Conservation (phyloP, 92 coral and sea anemone genomes). For the Epizoanthus scotinus region DNA sequence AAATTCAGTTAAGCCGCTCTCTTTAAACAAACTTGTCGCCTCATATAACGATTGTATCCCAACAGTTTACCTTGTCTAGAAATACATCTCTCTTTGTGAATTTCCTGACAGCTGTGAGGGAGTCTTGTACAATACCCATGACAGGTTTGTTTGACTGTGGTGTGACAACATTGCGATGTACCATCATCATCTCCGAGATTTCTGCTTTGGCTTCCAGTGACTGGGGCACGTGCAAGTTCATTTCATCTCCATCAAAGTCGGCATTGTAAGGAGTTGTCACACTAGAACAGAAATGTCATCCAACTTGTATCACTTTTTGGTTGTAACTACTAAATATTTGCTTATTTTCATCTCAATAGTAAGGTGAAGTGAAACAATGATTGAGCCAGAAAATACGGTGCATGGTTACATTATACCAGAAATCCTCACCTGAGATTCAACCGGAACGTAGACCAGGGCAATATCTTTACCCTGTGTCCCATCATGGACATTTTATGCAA, state of each 20-base stretch:
- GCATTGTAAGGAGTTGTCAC: constrained; percentile 99
- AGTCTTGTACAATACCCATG: constrained; percentile 99
- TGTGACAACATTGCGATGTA: constrained; percentile 90
- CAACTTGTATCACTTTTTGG: no score
- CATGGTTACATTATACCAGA: neutral
- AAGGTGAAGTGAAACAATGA: neutral
- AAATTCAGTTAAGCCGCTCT: no score
- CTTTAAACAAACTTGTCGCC: no score
- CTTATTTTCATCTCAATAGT: no score
- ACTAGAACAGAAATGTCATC: constrained; percentile 44
- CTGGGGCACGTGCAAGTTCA: constrained; percentile 98
- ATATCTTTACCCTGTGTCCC: constrained; percentile 97
- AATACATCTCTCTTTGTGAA: constrained; percentile 96
- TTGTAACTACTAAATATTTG: no score
- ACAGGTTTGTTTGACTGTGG: constrained; percentile 99
- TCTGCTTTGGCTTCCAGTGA: constrained; percentile 97
- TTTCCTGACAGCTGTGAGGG: constrained; percentile 93
- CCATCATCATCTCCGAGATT: constrained; percentile 98
- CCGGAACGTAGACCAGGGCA: constrained; percentile 99
- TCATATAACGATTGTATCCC: no score
- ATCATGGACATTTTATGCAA: constrained; percentile 99
- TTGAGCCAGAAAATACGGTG: neutral
- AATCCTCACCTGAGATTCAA: constrained; percentile 88
- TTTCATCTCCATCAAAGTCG: constrained; percentile 99
- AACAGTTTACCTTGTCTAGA: constrained; percentile 82